phyloP scores from a whole-genome alignment of 2,888 invertebrate species.

The Morpho helenor region DNA sequence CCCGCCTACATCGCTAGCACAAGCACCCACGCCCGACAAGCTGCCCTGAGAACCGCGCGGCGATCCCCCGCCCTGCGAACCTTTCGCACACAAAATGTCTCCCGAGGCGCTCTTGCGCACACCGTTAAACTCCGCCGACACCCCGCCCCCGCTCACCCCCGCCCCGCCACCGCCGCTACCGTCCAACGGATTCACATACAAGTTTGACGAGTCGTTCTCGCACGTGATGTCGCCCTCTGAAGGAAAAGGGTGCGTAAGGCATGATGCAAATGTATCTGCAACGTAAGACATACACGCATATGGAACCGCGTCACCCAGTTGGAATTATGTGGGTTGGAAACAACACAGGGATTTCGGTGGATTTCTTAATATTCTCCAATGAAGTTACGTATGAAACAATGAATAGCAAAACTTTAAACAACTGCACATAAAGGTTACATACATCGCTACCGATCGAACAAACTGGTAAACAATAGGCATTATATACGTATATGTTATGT shows the following conservation, averaged over 20 bases:
- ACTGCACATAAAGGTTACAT: conserved; percentile 1
- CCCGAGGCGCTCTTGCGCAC: conserved; percentile 91
- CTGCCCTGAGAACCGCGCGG: conserved; percentile 69
- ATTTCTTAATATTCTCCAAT: not conserved
- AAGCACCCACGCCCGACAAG: conserved; percentile 53
- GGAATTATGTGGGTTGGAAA: conserved; percentile 36
- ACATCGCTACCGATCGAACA: not conserved
- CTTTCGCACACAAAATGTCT: conserved; percentile 83
- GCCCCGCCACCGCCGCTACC: conserved; percentile 77
- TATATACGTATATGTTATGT: conserved; percentile 2
- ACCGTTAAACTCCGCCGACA: conserved; percentile 68
- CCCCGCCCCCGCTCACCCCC: conserved; percentile 39
- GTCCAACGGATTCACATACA: conserved; percentile 93
- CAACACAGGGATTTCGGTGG: conserved; percentile 8
- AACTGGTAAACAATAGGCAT: not conserved
- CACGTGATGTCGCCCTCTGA: conserved; percentile 89
- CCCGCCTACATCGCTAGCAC: conserved; percentile 26
- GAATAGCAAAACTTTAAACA: not conserved
- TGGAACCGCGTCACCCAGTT: conserved; percentile 57
- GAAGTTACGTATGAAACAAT: not conserved
- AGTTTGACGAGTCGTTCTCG: conserved; percentile 87
- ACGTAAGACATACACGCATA: conserved; percentile 80
- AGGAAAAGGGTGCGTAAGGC: conserved; percentile 96
- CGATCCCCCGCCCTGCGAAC: conserved; percentile 76
- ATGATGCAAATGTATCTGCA: conserved; percentile 97